Evolutionary conservation across 1,140 invertebrate species (phyloP).

Genomic region (Melitaea cinxia): DNA sequence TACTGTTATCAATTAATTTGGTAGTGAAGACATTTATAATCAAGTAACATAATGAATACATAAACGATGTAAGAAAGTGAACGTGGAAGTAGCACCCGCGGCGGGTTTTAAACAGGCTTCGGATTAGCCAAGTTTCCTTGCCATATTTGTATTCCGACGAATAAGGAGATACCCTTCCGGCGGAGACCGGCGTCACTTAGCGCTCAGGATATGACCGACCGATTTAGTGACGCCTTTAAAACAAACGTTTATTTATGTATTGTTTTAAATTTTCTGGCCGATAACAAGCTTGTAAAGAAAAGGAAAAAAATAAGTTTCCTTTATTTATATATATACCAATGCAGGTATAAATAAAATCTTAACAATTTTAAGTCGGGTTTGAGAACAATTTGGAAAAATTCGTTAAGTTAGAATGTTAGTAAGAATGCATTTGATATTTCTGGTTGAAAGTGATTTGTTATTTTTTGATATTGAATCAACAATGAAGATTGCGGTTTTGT

Average conservation of each 20-base stretch:
- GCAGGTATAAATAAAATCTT: too few relatives aligned
- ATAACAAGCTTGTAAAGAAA: too few relatives aligned
- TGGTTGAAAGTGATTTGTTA: neutral
- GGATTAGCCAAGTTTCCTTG: slow-evolving; percentile 49
- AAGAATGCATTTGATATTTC: too few relatives aligned
- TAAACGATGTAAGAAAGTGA: slow-evolving; percentile 41
- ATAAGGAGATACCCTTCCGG: slow-evolving; percentile 65
- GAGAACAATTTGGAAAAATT: too few relatives aligned
- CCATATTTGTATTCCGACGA: slow-evolving; percentile 48
- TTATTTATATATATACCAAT: too few relatives aligned
- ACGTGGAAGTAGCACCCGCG: slow-evolving; percentile 9
- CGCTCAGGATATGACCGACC: slow-evolving; percentile 39
- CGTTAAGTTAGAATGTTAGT: too few relatives aligned
- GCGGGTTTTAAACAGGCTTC: slow-evolving; percentile 20
- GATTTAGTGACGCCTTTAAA: neutral
- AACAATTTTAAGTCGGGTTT: too few relatives aligned
- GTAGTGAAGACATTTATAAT: neutral
- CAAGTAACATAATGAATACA: neutral
- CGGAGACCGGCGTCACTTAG: slow-evolving; percentile 41
- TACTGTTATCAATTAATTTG: neutral
- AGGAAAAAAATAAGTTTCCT: too few relatives aligned
- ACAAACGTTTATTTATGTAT: neutral
- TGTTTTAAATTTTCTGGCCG: neutral
- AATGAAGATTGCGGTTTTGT: neutral
- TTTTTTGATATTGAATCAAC: neutral